These are phyloP conservation scores for Hyles lineata DNA, from an alignment of 2,888 invertebrate species.

Conservation along the genomic window DNA sequence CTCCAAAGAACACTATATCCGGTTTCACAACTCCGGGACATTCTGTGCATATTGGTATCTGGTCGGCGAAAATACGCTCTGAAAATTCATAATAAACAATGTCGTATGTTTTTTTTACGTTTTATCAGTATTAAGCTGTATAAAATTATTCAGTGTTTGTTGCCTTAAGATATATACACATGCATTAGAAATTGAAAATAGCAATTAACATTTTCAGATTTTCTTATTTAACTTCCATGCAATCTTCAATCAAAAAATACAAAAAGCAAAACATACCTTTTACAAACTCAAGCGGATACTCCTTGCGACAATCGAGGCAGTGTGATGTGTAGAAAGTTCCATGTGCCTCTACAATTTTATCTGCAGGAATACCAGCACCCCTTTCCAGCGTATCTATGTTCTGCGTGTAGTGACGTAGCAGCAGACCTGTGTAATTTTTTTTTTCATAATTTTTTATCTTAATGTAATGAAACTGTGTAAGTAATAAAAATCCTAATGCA, in stretches of 20 bases:
- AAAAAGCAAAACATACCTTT: conserved; percentile 83
- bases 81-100: conserved; percentile 44
- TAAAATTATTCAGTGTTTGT: no score
- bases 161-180: no score
- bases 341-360: conserved; percentile 97
- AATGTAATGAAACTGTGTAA: conserved; percentile 22
- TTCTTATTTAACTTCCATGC: no score
- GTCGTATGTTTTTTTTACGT: background rate
- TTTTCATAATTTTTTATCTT: background rate
- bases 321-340: conserved; percentile 96
- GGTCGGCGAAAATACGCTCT: conserved; percentile 89
- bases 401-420: conserved; percentile 92
- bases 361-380: conserved; percentile 91
- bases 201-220: no score
- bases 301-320: conserved; percentile 90
- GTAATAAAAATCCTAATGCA: background rate
- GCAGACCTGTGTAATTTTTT: conserved; percentile 69
- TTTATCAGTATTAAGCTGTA: background rate
- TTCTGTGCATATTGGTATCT: conserved; percentile 90
- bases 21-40: conserved; percentile 95
- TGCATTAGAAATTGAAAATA: no score
- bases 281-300: conserved; percentile 93
- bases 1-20: conserved; percentile 98
- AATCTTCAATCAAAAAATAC: no score
- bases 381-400: conserved; percentile 98